Conservation (phyloP, 2,797 vertebrate species). For the Gila robusta region DNA sequence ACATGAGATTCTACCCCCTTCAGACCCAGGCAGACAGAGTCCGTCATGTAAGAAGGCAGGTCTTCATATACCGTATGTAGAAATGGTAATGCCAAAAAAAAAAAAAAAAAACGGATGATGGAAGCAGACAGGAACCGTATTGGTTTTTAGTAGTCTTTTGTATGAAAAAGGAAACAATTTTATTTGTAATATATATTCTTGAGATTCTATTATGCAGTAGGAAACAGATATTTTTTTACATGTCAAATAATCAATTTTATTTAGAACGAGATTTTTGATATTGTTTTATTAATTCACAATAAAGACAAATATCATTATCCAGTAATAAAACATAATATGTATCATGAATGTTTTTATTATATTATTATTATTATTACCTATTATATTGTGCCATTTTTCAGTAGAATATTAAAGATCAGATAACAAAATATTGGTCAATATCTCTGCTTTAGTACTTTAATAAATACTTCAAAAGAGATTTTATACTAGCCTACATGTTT, state of each 20-base stretch:
- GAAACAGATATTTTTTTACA: not conserved
- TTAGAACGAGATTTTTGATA: not conserved
- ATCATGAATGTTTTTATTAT: not conserved
- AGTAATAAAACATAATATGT: not conserved
- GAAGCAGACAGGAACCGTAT: not conserved
- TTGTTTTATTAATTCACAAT: not conserved
- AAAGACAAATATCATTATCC: not conserved
- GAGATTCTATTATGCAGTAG: not conserved
- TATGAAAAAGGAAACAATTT: not conserved
- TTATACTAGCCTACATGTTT: not conserved
- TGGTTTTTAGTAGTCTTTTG: not conserved
- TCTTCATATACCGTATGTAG: not conserved
- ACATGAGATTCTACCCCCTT: not conserved
- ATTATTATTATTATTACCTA: not conserved
- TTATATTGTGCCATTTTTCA: not conserved
- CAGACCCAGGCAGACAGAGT: not conserved
- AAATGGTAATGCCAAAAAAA: not conserved
- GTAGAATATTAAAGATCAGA: not conserved
- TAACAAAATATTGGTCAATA: not conserved
- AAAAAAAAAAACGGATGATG: not conserved
- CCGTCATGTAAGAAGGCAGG: not conserved
- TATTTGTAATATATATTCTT: not conserved
- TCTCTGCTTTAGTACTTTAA: not conserved
- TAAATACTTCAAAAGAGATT: not conserved
- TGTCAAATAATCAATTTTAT: not conserved